Evolutionary conservation across 2,113 vertebrate species (phyloP).

Genomic region (Nyctereutes procyonoides): DNA sequence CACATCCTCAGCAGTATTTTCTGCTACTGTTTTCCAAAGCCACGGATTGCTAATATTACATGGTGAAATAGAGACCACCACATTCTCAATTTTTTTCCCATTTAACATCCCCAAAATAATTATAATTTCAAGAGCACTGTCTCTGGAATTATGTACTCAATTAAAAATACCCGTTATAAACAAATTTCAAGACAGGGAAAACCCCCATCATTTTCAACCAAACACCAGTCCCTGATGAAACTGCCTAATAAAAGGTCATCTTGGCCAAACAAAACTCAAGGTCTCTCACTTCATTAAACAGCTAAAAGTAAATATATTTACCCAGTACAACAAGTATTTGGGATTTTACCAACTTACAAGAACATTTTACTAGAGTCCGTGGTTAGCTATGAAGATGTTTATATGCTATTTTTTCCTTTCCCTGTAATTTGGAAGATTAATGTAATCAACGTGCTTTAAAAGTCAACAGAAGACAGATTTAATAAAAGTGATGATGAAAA

Average conservation of each 20-base stretch:
- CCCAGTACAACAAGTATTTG: slow-evolving; percentile 72
- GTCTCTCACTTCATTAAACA: slow-evolving; percentile 80
- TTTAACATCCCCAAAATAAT: not conserved
- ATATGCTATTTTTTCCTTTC: slow-evolving; percentile 49
- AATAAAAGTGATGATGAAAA: slow-evolving; percentile 66
- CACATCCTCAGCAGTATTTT: not conserved
- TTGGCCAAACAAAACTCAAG: slow-evolving; percentile 81
- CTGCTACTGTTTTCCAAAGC: slow-evolving; percentile 17
- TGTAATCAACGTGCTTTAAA: slow-evolving; percentile 17
- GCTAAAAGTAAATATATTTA: slow-evolving; percentile 74
- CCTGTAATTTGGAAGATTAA: slow-evolving; percentile 42
- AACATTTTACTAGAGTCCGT: slow-evolving; percentile 52
- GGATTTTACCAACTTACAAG: slow-evolving; percentile 63
- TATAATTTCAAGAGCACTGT: slow-evolving; percentile 1
- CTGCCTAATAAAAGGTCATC: slow-evolving; percentile 73
- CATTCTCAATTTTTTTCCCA: not conserved
- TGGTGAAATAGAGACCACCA: not conserved
- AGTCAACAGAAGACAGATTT: slow-evolving; percentile 51
- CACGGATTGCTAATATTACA: not conserved
- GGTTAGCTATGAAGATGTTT: slow-evolving; percentile 64
- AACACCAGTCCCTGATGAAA: slow-evolving; percentile 76
- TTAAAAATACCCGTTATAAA: slow-evolving; percentile 23
- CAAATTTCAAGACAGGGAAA: slow-evolving; percentile 27
- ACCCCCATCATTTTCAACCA: slow-evolving; percentile 53
- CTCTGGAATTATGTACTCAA: slow-evolving; percentile 32